A percentile compares a stretch with the other conserved stretches of the same genome.
phyloP scores from a whole-genome alignment of 2,113 vertebrate species.

The Catharus minimus region DNA sequence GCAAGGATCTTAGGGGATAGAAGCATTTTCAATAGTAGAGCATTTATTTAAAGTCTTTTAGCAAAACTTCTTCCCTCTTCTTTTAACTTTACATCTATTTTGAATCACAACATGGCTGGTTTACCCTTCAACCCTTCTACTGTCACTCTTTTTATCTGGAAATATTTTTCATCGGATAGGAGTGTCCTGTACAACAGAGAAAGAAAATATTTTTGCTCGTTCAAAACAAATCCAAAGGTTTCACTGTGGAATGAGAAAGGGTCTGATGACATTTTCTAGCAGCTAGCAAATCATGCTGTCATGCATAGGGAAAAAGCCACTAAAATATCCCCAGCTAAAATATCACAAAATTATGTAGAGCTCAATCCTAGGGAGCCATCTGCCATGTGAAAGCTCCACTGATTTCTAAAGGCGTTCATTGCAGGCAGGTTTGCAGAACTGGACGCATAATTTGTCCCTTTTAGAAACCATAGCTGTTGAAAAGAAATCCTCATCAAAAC shows the following conservation, averaged over 20 bases:
- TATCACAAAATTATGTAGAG: conserved; percentile 52
- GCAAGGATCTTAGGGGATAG: background rate
- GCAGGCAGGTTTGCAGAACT: conserved; percentile 44
- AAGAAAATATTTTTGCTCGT: background rate
- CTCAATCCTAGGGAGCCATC: conserved; percentile 55
- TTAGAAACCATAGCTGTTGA: conserved; percentile 17
- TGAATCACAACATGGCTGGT: background rate
- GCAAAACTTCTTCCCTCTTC: background rate
- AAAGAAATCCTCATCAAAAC: conserved; percentile 16
- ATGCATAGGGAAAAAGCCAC: conserved; percentile 58
- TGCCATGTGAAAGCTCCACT: conserved; percentile 61
- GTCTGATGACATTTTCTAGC: conserved; percentile 56
- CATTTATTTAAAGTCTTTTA: background rate
- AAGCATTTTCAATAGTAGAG: background rate
- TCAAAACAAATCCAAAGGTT: background rate
- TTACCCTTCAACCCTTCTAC: background rate
- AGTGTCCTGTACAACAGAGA: background rate
- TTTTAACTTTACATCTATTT: background rate
- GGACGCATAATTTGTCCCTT: conserved; percentile 55
- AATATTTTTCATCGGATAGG: background rate
- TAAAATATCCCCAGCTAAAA: conserved; percentile 65
- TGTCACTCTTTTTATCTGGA: background rate
- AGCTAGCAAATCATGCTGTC: conserved; percentile 55
- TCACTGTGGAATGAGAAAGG: conserved; percentile 25
- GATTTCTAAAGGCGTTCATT: conserved; percentile 26